Percentiles rank a stretch among this genome's conserved stretches.
Evolutionary conservation across 2,113 vertebrate genomes (phyloP).

Genomic region (Oreochromis spilurus): DNA sequence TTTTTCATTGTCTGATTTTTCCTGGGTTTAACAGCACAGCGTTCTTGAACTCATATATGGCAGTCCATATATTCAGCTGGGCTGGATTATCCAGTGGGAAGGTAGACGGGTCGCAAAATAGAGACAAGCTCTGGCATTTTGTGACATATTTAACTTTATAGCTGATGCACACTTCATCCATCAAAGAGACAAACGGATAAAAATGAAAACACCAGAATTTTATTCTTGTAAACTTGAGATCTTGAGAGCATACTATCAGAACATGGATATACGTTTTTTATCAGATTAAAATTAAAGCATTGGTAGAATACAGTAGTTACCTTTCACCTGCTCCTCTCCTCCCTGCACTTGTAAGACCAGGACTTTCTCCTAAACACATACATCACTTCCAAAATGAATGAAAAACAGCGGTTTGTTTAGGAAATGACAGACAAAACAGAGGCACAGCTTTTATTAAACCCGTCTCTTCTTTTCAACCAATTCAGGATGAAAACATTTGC

Average conservation of each 20-base stretch:
- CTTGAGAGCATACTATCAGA: neutral
- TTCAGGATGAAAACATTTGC: neutral
- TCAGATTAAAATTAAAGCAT: neutral
- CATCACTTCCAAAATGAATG: neutral
- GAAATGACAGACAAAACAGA: neutral
- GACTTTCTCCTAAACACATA: neutral
- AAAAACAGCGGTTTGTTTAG: neutral
- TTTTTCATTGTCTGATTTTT: neutral
- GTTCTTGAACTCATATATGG: neutral
- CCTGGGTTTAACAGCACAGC: neutral
- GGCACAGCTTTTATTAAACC: accelerated
- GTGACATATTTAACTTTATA: neutral
- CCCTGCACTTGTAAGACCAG: neutral
- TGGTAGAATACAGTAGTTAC: neutral
- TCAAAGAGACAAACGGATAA: neutral
- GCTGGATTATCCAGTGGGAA: neutral
- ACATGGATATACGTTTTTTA: neutral
- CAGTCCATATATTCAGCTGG: accelerated
- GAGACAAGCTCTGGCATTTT: neutral
- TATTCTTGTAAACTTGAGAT: neutral
- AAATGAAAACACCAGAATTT: neutral
- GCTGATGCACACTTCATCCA: neutral
- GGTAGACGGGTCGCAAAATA: neutral
- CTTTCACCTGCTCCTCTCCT: neutral
- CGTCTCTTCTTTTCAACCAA: neutral